phyloP scores from a whole-genome alignment of 2,797 vertebrate species.

The Myiotriccus ornatus region DNA sequence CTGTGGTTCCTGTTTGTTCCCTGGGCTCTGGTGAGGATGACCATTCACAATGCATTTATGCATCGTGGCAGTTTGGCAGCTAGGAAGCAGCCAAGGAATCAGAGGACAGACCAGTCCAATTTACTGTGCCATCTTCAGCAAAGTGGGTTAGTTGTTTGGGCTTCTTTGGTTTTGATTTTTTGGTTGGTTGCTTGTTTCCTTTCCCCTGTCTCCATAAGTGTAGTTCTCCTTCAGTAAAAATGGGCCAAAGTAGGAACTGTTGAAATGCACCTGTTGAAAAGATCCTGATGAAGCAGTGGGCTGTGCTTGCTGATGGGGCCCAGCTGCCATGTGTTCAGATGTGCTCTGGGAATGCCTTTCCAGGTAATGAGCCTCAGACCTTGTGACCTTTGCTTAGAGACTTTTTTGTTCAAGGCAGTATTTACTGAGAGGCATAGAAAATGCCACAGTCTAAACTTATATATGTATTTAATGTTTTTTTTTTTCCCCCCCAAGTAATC shows the following conservation, averaged over 20 bases:
- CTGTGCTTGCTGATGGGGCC: background rate
- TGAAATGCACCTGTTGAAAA: background rate
- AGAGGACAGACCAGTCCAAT: background rate
- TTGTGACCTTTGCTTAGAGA: background rate
- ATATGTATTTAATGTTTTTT: background rate
- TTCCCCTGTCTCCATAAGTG: background rate
- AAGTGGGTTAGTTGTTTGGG: background rate
- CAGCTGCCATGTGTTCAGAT: rapidly evolving
- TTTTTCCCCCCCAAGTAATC: background rate
- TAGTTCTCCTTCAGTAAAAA: background rate
- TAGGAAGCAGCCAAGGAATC: background rate
- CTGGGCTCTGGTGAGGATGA: background rate
- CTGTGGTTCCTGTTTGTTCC: background rate
- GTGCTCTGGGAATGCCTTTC: background rate
- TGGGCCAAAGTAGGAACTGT: background rate
- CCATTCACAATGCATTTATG: rapidly evolving
- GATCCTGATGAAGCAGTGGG: too few relatives aligned
- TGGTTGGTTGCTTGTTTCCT: background rate
- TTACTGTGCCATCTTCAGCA: background rate
- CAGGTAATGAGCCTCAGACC: background rate
- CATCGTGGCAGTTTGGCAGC: background rate
- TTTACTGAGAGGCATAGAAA: background rate
- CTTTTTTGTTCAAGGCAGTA: background rate
- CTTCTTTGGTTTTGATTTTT: background rate
- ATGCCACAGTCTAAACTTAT: background rate